phyloP scores from a whole-genome alignment of 2,888 invertebrate genomes.

The Margaritifera margaritifera region DNA sequence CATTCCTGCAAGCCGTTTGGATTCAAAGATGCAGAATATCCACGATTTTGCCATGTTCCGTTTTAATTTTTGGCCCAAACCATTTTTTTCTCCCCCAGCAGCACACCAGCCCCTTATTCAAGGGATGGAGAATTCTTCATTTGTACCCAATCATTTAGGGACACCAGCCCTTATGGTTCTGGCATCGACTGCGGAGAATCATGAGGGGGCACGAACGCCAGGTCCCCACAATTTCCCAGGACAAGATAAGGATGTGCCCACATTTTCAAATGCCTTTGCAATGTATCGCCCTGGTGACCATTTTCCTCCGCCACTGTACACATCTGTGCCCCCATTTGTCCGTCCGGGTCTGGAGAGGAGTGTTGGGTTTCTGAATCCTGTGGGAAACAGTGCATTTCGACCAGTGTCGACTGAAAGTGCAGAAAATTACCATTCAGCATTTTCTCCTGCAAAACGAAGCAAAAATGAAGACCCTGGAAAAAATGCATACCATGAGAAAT shows the following conservation, averaged over 20 bases:
- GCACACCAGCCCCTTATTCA: slow-evolving; percentile 52
- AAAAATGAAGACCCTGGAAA: slow-evolving; percentile 49
- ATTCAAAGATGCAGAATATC: slow-evolving; percentile 32
- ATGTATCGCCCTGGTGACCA: slow-evolving; percentile 66
- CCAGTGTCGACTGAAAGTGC: slow-evolving; percentile 53
- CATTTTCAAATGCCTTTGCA: slow-evolving; percentile 51
- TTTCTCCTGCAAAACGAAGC: slow-evolving; percentile 62
- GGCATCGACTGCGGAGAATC: slow-evolving; percentile 64
- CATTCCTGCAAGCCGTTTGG: no score
- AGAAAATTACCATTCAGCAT: slow-evolving; percentile 63
- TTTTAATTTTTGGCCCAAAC: slow-evolving; percentile 68
- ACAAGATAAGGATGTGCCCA: slow-evolving; percentile 56
- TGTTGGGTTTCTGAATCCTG: slow-evolving; percentile 53
- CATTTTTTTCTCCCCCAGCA: slow-evolving; percentile 58
- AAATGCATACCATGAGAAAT: slow-evolving; percentile 21
- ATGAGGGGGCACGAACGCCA: slow-evolving; percentile 53
- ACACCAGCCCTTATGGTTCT: slow-evolving; percentile 67
- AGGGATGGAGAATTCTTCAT: slow-evolving; percentile 63
- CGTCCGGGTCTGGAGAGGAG: slow-evolving; percentile 54
- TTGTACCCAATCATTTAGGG: slow-evolving; percentile 62
- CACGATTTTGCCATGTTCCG: slow-evolving; percentile 65
- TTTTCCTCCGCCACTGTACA: slow-evolving; percentile 65
- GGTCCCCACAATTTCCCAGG: slow-evolving; percentile 48
- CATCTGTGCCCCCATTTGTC: slow-evolving; percentile 60
- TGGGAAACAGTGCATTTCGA: slow-evolving; percentile 61